Evolutionary conservation across 2,888 invertebrate species (phyloP), one percentile per base, ranked within the genome.

Genomic region (Kryphioiulus occultus): DNA sequence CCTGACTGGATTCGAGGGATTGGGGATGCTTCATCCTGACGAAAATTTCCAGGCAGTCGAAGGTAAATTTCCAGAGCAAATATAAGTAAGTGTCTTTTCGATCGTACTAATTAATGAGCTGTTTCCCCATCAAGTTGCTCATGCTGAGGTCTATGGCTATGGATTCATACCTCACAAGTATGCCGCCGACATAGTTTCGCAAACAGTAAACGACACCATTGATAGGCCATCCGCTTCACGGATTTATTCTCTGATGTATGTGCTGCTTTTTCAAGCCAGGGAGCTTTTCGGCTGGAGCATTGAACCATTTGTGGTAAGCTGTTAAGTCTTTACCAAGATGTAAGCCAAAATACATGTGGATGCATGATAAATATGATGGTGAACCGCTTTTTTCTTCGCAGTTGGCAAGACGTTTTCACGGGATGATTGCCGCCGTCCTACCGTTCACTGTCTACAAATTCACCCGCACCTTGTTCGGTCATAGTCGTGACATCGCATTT

Each of bases 11-110:
- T 39, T 39, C 32, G 88, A 88, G 26, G 53, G 85, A 22, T 30
- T 78, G 59, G 83, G 87, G 84, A 87, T 88, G 85, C 78, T 88
- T 82, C 88, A 88, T 84, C 88, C 88, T 0, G 87, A 87, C 26
- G 88, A 88, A 86, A 39, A 86, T 44, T 86, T 83, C 19, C 87
- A 87, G 42, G 83, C 88, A 22, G 59, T 88, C 2, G 88, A 88
- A 88, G 87, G 88, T 88, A 32, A 19, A 53, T 19, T 35, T 30
- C 12, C 15, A 5, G 30, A 12, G 30, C 17, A 78, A 32, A 30
- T 3, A 22, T 10, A 59, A 9, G 7, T n/a, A 7, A 0, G 53
- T 53, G 53, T 9, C 5, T 53, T 19, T 19, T 15, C 9, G 17
- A 10, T 78, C 26, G 15, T 10, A 12, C 44, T 30, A 30, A 78